Evolutionary conservation across 1,140 invertebrate species (phyloP), one percentile per base, ranked within the genome.

Genomic region (Chelonus insularis): DNA sequence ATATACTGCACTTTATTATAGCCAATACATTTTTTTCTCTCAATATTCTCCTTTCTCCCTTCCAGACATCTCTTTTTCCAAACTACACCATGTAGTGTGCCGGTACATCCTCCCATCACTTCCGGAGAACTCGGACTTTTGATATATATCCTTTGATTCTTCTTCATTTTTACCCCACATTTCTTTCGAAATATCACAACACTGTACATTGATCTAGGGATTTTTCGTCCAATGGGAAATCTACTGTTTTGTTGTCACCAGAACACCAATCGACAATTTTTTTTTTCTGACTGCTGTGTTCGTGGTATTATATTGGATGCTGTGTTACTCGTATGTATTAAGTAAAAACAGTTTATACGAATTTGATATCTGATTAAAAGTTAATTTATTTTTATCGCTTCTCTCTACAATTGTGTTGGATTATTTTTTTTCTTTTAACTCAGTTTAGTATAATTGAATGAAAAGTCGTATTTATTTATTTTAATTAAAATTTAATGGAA

Each of bases 81-180:
- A 60, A 61, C 59, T n/a, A n/a, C n/a, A n/a, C n/a, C n/a, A n/a
- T n/a, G n/a, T n/a, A n/a, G n/a, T n/a, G n/a, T n/a, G n/a, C n/a
- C n/a, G n/a, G n/a, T n/a, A 45, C 48, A 51, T 55, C 51, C 54
- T 25, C 52, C 56, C 61, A 55, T 55, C 58, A 58, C 55, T 52
- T 52, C 8, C n/a, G 29, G 12, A 2, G 23, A 34, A 29, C 12
- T 34, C 25, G 48, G 48, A 29, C 12, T 52, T 25, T 52, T 52
- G 16, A 29, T 4, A 29, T 7, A 29, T 29, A 29, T 29, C 25
- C 3, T 29, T 29, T 29, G 25, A 7, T 39, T 39, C 36, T 39
- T 39, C 12, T 14, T 11, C 36, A 14, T n/a, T 39, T 39, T 39
- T n/a, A 39, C 9, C 36, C 7, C 36, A 39, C 36, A 39, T 39